Percentiles rank a stretch among this genome's conserved stretches.
phyloP scores from a whole-genome alignment of 2,797 vertebrate genomes.

The Cuculus canorus region DNA sequence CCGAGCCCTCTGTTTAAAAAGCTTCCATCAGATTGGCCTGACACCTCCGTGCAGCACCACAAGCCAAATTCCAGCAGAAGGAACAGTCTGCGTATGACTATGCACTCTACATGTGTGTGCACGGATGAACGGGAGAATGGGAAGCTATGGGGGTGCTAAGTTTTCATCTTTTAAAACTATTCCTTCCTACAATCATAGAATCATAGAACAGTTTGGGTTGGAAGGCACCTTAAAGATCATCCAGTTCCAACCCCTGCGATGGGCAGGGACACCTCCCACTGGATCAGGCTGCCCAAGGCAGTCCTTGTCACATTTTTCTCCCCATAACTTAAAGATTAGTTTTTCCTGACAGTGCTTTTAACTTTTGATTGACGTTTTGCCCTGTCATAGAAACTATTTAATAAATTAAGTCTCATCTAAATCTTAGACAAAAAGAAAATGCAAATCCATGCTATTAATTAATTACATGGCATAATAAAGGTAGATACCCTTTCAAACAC shows the following conservation, averaged over 20 bases:
- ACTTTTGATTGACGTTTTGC: not conserved
- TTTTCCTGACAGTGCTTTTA: not conserved
- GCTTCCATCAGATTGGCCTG: not conserved
- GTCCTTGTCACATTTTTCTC: not conserved
- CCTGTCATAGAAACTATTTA: not conserved
- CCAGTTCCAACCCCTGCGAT: no score
- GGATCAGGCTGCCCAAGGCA: no score
- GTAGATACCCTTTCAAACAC: not conserved
- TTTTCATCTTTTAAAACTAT: not conserved
- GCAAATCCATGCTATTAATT: slow-evolving; percentile 25
- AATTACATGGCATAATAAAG: not conserved
- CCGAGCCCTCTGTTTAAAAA: not conserved
- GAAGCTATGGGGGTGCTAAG: not conserved
- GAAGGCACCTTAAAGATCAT: no score
- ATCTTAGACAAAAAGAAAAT: slow-evolving; percentile 16
- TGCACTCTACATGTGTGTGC: not conserved
- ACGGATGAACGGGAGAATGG: not conserved
- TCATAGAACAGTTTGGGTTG: no score
- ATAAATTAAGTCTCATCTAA: not conserved
- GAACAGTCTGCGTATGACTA: not conserved
- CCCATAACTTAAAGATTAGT: not conserved
- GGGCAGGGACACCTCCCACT: no score
- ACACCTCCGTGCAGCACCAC: not conserved
- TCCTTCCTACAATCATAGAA: not conserved
- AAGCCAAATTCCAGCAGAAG: not conserved